Conservation (phyloP, 2,797 vertebrate species). For the Rhinatrema bivittatum region DNA sequence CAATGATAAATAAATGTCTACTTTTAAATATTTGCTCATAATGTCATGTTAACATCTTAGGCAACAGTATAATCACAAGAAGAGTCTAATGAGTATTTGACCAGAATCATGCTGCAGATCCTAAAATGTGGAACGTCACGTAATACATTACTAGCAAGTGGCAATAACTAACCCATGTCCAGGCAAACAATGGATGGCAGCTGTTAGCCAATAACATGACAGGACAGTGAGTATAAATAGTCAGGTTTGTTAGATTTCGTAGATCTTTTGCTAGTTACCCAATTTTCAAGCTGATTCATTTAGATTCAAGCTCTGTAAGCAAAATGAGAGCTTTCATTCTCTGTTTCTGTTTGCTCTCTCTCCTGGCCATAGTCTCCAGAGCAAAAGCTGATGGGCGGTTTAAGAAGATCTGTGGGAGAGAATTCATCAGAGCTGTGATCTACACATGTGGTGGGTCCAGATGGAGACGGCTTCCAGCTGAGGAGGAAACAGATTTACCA, state of each 20-base stretch:
- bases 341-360: slow-evolving; percentile 4
- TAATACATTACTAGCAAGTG: background rate
- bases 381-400: background rate
- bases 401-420: slow-evolving; percentile 42
- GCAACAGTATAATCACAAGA: background rate
- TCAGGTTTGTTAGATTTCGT: background rate
- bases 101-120: background rate
- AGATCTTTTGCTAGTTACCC: accelerated
- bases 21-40: slow-evolving; percentile 3
- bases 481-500: background rate
- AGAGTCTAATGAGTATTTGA: slow-evolving; percentile 1
- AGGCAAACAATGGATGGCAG: slow-evolving; percentile 23
- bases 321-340: slow-evolving; percentile 28
- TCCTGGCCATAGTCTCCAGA: background rate
- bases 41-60: slow-evolving; percentile 5
- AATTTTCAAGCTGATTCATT: too few relatives aligned
- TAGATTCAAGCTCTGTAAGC: too few relatives aligned
- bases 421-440: slow-evolving; percentile 39
- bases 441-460: slow-evolving; percentile 47
- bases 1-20: background rate
- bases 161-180: slow-evolving; percentile 3
- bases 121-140: slow-evolving; percentile 14
- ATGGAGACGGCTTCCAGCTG: slow-evolving; percentile 28
- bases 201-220: slow-evolving; percentile 1
- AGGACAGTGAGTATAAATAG: slow-evolving; percentile 25